Evolutionary conservation across 1,140 invertebrate species (phyloP), one percentile per base, ranked within the genome.

Genomic region (Oreohelix idahoensis): DNA sequence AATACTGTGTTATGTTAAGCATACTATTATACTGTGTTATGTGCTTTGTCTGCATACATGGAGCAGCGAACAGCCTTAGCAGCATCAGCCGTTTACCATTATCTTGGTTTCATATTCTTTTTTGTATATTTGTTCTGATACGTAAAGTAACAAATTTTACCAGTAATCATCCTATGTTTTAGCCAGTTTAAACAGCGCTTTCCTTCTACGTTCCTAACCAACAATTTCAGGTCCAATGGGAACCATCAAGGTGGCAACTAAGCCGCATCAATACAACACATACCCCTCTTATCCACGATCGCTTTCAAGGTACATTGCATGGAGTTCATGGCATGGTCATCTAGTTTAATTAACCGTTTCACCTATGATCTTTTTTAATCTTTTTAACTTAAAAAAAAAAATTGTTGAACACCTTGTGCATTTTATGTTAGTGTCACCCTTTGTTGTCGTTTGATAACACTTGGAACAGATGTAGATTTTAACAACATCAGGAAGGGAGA

Each of bases 381-480:
- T 11, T 42, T 74, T 71, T 71, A 15, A 2, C n/a, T 4, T 10
- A 17, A 35, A 23, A 39, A 11, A 42, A 39, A 11, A 39, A 11
- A 10, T 2, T 74, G 71, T 74, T 32, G 58, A 38, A n/a, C 0
- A 36, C 66, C 45, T 35, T 84, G 87, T 75, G 87, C 85, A 88
- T 84, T 86, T 85, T 84, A 85, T 83, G 79, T 81, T 58, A 58
- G 17, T 10, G 10, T 10, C 23, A 4, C 15, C 15, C 42, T 45
- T 45, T 45, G 42, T 45, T 58, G 53, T 58, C 53, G 53, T 20
- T 58, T 20, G 5, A 23, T 58, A 58, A 58, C 53, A 58, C 53
- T 23, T 58, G 23, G 4, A 45, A 15, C 15, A 45, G 42, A 45
- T n/a, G n/a, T n/a, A n/a, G n/a, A 45, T 45, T 45, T 45, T 8